Base-by-base conservation (phyloP, 2,797 vertebrate species). In the Ciconia nigra region DNA sequence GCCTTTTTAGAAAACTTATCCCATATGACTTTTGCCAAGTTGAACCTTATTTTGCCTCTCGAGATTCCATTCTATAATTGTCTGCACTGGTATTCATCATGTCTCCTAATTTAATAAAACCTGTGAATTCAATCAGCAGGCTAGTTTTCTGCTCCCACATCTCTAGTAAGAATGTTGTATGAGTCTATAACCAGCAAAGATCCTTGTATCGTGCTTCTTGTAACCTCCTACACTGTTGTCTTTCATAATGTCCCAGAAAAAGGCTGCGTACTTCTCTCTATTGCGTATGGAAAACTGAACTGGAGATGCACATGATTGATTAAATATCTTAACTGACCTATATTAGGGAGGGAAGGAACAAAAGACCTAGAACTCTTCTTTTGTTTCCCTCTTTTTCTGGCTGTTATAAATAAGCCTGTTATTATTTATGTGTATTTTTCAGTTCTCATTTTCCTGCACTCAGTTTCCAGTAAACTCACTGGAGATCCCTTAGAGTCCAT, bases 91-190 rank as follows among this genome's bases (percentile, higher is more conserved):
- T 57, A 78, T 57, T 79, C 81, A 39, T n/a, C 5, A 1, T 29
- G 28, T 74, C 31, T 85, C 41, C 69, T 92, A 92, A 81, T 87
- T 87, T 88, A 88, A 83, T 92, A 91, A 83, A 92, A 83, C 25
- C 39, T 76, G 67, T 9, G 13, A 83, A 89, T 88, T 69, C 87
- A 74, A 93, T 87, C 76, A 83, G 66, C 65, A 92, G 35, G 71
- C 44, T 87, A 81, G 39, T 67, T 76, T 94, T 81, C 79, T 69
- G 12, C 37, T 90, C 41, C 71, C 47, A 72, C 15, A 35, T 47
- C 47, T 55, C 62, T 66, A 87, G 89, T 47, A 74, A 91, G 94
- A 62, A 62, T 59, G 39, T 54, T 85, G 35, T 61, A 51, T 58
- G 49, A 83, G n/a, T 51, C n/a, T 63, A 35, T 57, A 87, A n/a